A percentile compares a stretch with the other conserved stretches of the same genome.
Conservation (phyloP, 2,888 invertebrate genomes). For the Furcula furcula region DNA sequence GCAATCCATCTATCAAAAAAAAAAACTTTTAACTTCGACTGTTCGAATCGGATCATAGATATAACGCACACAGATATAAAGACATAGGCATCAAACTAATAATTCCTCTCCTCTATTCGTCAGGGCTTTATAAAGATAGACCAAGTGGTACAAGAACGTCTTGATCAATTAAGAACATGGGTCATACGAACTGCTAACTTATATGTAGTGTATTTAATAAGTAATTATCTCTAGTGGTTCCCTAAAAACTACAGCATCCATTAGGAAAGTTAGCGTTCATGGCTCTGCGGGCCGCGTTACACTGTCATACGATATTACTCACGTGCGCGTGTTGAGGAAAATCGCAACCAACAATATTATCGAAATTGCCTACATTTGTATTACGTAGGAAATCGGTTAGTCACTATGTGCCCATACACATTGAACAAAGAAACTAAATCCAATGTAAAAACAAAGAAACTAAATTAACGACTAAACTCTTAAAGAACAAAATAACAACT, state of each 20-base stretch:
- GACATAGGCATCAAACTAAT: too few species aligned
- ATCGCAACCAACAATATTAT: slow-evolving; percentile 50
- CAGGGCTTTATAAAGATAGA: slow-evolving; percentile 17
- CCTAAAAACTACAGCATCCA: slow-evolving; percentile 66
- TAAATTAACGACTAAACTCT: too few species aligned
- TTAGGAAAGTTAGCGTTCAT: slow-evolving; percentile 61
- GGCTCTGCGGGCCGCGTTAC: slow-evolving; percentile 41
- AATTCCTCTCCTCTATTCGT: too few species aligned
- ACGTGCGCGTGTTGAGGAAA: slow-evolving; percentile 47
- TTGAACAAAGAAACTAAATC: slow-evolving; percentile 10
- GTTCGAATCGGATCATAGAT: too few species aligned
- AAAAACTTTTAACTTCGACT: too few species aligned
- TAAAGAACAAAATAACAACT: too few species aligned
- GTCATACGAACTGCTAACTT: slow-evolving; percentile 57
- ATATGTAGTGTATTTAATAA: too few species aligned
- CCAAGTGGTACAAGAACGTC: slow-evolving; percentile 47
- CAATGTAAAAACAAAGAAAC: too few species aligned
- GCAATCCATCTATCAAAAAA: too few species aligned
- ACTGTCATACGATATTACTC: slow-evolving; percentile 66
- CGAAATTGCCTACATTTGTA: slow-evolving; percentile 27
- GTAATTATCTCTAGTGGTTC: slow-evolving; percentile 69
- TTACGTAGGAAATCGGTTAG: slow-evolving; percentile 26
- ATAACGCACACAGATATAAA: too few species aligned
- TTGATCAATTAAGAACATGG: slow-evolving; percentile 61
- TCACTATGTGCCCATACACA: slow-evolving; percentile 15